Evolutionary conservation across 2,888 invertebrate species (phyloP).

Genomic region (Erebia epiphron): DNA sequence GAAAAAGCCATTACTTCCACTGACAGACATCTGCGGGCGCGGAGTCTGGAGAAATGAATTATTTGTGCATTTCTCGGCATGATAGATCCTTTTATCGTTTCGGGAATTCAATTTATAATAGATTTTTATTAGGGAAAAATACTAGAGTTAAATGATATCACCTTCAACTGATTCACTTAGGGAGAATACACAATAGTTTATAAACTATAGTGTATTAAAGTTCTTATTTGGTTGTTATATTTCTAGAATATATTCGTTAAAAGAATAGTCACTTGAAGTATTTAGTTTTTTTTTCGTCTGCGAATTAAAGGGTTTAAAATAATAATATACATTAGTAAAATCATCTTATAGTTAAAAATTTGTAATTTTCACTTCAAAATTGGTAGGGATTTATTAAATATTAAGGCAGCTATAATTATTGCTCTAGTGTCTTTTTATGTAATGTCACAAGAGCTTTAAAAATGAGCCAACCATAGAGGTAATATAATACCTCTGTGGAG

Average conservation of each 20-base stretch:
- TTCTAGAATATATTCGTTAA: too few relatives aligned
- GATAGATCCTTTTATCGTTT: not conserved
- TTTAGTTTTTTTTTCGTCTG: too few relatives aligned
- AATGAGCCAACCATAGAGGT: too few relatives aligned
- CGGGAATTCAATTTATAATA: not conserved
- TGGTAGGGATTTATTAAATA: not conserved
- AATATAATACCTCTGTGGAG: too few relatives aligned
- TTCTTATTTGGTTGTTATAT: too few relatives aligned
- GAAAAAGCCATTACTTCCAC: conserved; percentile 14
- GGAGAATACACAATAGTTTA: too few relatives aligned
- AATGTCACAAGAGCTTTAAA: not conserved
- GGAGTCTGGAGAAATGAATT: not conserved
- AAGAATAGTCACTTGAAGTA: too few relatives aligned
- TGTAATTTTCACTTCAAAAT: not conserved
- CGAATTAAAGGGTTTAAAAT: too few relatives aligned
- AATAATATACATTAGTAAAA: too few relatives aligned
- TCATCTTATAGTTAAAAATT: not conserved
- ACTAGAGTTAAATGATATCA: too few relatives aligned
- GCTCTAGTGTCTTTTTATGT: not conserved
- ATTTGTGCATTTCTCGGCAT: not conserved
- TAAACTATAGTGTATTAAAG: too few relatives aligned
- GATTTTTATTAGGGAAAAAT: not conserved
- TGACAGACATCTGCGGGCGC: conserved; percentile 1
- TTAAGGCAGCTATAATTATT: not conserved
- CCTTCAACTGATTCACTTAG: too few relatives aligned